Conservation (phyloP, 64 coral and sea anemone genomes). For the Actinia tenebrosa region DNA sequence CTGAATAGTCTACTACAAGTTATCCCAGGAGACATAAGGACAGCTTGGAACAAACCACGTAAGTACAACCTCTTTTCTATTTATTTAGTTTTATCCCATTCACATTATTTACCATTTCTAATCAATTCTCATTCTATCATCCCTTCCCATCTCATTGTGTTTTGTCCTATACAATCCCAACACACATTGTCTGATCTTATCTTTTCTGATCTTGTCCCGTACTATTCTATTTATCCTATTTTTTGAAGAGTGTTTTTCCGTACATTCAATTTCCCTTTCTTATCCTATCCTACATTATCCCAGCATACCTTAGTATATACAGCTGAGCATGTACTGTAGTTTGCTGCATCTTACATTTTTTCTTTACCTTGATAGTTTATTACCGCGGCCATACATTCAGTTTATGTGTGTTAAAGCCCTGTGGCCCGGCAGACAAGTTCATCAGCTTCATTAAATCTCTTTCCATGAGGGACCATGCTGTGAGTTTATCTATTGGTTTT, state of each 20-base stretch:
- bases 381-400: slow-evolving; percentile 38
- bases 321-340: too few relatives aligned
- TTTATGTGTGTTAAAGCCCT: slow-evolving; percentile 26
- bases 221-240: too few relatives aligned
- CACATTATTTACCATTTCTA: background rate
- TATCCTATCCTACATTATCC: background rate
- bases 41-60: slow-evolving; percentile 65
- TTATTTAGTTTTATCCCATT: background rate
- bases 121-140: background rate
- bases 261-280: too few relatives aligned
- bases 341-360: background rate
- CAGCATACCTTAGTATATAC: background rate
- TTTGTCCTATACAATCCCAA: background rate
- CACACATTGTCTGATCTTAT: too few relatives aligned
- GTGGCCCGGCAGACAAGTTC: slow-evolving; percentile 16
- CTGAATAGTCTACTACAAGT: slow-evolving; percentile 21
- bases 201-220: background rate
- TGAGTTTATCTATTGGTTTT: slow-evolving; percentile 5
- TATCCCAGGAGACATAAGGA: slow-evolving; percentile 56
- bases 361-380: slow-evolving; percentile 25
- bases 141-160: background rate
- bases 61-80: background rate
- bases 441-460: slow-evolving; percentile 38
- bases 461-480: slow-evolving; percentile 22
- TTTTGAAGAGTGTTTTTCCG: too few relatives aligned